phyloP scores from a whole-genome alignment of 2,113 vertebrate genomes.

The Oceanites oceanicus region DNA sequence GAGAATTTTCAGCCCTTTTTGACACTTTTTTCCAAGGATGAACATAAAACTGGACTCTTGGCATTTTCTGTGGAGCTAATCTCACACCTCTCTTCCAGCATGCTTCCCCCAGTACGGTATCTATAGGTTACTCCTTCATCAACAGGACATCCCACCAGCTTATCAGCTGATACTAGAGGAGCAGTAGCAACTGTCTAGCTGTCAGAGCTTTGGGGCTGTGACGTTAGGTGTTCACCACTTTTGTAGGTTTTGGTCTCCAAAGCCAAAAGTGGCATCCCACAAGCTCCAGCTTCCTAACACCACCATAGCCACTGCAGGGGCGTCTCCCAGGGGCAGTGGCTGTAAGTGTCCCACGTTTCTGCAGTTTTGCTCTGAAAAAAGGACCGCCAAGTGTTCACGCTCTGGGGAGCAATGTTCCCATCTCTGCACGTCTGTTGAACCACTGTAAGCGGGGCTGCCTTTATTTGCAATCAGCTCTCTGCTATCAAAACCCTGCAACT shows the following conservation, averaged over 20 bases:
- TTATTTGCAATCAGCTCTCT: background rate
- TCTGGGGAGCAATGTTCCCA: rapidly evolving
- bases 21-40: background rate
- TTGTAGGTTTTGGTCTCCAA: background rate
- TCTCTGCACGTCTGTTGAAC: background rate
- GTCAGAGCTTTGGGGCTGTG: background rate
- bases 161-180: background rate
- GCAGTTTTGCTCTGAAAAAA: background rate
- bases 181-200: background rate
- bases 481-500: background rate
- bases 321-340: background rate
- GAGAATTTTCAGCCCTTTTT: background rate
- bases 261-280: background rate
- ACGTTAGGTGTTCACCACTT: background rate
- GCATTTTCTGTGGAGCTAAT: background rate
- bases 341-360: background rate
- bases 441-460: background rate
- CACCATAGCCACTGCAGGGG: background rate
- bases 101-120: rapidly evolving
- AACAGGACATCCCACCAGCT: background rate
- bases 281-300: background rate
- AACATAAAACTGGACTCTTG: background rate
- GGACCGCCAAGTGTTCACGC: background rate
- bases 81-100: background rate
- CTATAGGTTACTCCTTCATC: background rate